A percentile compares a stretch with the other conserved stretches of the same genome.
These are phyloP conservation scores for Tanytarsus gracilentus DNA, from an alignment of 2,888 invertebrate genomes.

Conservation along the genomic window DNA sequence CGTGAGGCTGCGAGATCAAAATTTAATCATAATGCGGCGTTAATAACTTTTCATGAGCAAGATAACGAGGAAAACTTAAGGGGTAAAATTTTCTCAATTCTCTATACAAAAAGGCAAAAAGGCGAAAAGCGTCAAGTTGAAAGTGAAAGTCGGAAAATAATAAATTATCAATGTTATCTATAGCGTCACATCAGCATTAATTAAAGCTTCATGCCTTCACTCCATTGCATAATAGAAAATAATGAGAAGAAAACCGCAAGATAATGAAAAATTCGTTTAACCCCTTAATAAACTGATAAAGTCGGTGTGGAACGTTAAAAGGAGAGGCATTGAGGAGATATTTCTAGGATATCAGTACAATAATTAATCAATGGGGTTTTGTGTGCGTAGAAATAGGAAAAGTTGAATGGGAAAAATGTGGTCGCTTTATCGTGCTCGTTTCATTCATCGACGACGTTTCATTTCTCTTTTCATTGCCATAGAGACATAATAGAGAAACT, in stretches of 20 bases:
- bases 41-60: constrained; percentile 3
- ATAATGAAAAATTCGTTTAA: constrained; percentile 25
- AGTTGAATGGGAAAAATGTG: neutral
- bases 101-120: neutral
- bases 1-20: constrained; percentile 1
- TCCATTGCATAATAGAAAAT: neutral
- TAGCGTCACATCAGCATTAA: constrained; percentile 15
- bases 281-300: constrained; percentile 14
- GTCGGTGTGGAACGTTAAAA: neutral
- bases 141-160: constrained; percentile 4
- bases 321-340: neutral
- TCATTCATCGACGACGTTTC: too few relatives aligned
- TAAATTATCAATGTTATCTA: constrained; percentile 19
- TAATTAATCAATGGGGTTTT: constrained; percentile 9
- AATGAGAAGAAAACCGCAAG: constrained; percentile 23
- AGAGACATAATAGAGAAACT: too few relatives aligned
- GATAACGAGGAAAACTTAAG: neutral
- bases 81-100: neutral
- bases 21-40: constrained; percentile 10
- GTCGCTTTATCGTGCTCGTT: neutral
- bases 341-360: neutral
- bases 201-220: constrained; percentile 9
- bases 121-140: neutral
- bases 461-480: too few relatives aligned
- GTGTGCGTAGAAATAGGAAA: neutral